Base-by-base conservation (phyloP, 92 coral and sea anemone genomes). In the Porites divaricata region DNA sequence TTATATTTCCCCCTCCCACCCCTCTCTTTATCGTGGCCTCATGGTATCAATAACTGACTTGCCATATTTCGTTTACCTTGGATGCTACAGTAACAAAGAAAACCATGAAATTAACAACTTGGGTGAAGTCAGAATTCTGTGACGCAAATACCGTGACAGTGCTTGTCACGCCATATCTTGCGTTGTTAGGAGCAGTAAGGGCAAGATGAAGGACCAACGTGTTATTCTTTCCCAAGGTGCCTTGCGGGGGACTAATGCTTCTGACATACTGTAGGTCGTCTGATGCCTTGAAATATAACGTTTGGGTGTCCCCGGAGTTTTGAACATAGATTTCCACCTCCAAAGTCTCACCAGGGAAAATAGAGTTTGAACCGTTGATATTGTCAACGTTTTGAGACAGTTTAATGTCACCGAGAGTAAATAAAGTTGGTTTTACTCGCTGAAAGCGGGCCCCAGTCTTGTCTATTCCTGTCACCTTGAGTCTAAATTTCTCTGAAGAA, bases 31-130 rank as follows among this genome's bases (percentile, higher is more conserved):
- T n/a, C n/a, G n/a, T n/a, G n/a, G n/a, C n/a, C n/a, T n/a, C n/a
- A n/a, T n/a, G n/a, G n/a, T n/a, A n/a, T n/a, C n/a, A n/a, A n/a
- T n/a, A n/a, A n/a, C 73, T 25, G 52, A 13, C 51, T 35, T 28
- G 7, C 51, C 1, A 51, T 49, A 71, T 41, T 15, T 21, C 45
- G 15, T 75, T 57, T 17, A 88, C 88, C 91, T 88, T 88, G 41
- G 91, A 88, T 6, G 88, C 72, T 19, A 88, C 91, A 65, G 91
- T 77, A n/a, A 83, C 80, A 83, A 83, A 83, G 9, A 88, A 88
- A 22, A 88, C 91, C 84, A 88, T 61, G 57, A 88, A 88, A 63
- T 83, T 78, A 23, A 72, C 76, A 17, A 75, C 74, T 35, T 69
- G 66, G 4, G 64, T 64, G 68, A 26, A 48, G 52, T 41, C 61